phyloP scores from a whole-genome alignment of 2,888 invertebrate genomes.

The Autographa gamma region DNA sequence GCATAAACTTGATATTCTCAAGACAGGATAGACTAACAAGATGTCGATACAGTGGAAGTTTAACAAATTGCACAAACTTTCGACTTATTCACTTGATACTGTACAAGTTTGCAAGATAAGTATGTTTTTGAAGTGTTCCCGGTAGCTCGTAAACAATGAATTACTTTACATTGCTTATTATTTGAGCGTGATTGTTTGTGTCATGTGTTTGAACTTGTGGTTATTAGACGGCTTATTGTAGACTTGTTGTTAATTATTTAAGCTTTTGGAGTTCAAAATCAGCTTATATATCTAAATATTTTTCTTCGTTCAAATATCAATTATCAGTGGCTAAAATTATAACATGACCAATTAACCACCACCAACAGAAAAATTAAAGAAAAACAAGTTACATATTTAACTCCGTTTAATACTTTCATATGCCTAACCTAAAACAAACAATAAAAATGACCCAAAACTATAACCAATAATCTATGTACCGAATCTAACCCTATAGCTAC shows the following conservation, averaged over 20 bases:
- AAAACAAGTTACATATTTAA: slow-evolving; percentile 17
- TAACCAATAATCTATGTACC: slow-evolving; percentile 5
- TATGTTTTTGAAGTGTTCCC: slow-evolving; percentile 32
- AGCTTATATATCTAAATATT: too few species aligned
- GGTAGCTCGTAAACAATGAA: slow-evolving; percentile 26
- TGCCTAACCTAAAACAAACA: slow-evolving; percentile 20
- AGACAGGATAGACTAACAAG: slow-evolving; percentile 34
- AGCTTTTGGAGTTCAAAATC: too few species aligned
- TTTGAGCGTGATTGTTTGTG: slow-evolving; percentile 14
- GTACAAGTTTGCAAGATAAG: slow-evolving; percentile 30
- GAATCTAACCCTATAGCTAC: slow-evolving; percentile 32
- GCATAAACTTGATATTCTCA: slow-evolving; percentile 21
- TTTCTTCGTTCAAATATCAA: too few species aligned
- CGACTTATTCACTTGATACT: slow-evolving; percentile 37
- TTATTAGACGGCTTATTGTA: neutral
- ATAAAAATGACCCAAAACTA: neutral
- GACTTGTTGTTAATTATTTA: too few species aligned
- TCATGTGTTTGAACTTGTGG: slow-evolving; percentile 7
- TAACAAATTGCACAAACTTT: slow-evolving; percentile 47
- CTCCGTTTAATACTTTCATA: neutral
- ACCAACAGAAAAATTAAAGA: neutral
- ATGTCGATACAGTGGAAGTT: slow-evolving; percentile 26
- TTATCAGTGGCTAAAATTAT: too few species aligned
- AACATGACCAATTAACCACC: too few species aligned
- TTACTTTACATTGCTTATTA: slow-evolving; percentile 8